Base-by-base conservation (phyloP, 2,113 vertebrate species). In the Pangasianodon hypophthalmus region DNA sequence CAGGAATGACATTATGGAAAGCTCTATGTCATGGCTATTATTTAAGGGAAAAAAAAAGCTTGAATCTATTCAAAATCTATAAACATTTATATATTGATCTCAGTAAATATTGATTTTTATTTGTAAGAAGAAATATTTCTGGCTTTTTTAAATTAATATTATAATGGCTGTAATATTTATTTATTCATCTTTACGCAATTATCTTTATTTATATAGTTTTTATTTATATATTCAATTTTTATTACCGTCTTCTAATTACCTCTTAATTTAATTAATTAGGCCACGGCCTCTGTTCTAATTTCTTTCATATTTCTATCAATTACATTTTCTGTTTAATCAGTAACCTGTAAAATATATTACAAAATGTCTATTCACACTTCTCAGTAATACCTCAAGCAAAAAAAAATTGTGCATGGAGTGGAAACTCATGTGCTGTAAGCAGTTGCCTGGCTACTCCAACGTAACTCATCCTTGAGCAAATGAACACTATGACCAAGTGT, bases 391-490 rank as follows among this genome's bases (percentile, higher is more conserved):
- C 19, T 86, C 21, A 75, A 75, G 69, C 32, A 85, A 69, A 83
- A 58, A 48, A 3, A 19, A 19, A 64, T 58, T 77, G 86, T n/a
- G 26, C 44, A 83, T 29, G 11, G 62, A 64, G 26, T 29, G n/a
- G 32, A 69, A 88, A 71, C 87, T 67, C 13, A 2, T 86, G 21
- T 44, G 6, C 41, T 87, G 21, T 77, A 32, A 58, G 24, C 52
- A 29, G 60, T 88, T 84, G 87, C 73, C 56, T 60, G 54, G 73
- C 54, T 79, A 79, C 85, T 37, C n/a, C 60, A 82, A 37, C 46
- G 21, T 58, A 58, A 79, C 21, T 83, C 80, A 21, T 44, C 87
- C 80, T 84, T 88, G 16, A 80, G 24, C 87, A 81, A 77, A 48
- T 85, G 60, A 85, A 82, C 80, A 54, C 3, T 83, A 37, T 37